Conservation (phyloP, 53 echinoderm and acorn worm genomes). For the Holothuria scabra region DNA sequence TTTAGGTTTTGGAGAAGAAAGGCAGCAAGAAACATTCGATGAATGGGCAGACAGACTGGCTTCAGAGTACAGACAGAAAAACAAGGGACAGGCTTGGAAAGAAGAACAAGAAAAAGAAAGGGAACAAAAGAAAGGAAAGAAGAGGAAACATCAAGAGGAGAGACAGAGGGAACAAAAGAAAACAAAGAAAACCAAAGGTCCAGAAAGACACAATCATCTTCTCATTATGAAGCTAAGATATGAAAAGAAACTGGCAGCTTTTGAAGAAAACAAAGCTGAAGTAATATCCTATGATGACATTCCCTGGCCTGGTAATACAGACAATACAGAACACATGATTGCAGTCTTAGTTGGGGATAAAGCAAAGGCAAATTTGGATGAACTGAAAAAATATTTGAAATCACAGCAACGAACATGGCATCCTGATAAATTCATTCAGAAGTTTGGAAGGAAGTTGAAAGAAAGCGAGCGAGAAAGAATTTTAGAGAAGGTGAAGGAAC, state of each 20-base stretch:
- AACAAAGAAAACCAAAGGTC: constrained; percentile 60
- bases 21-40: constrained; percentile 67
- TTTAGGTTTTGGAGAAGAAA: constrained; percentile 33
- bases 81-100: not conserved
- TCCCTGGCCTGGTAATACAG: constrained; percentile 78
- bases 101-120: constrained; percentile 58
- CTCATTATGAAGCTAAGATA: constrained; percentile 31
- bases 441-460: constrained; percentile 71
- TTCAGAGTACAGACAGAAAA: constrained; percentile 66
- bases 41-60: constrained; percentile 83
- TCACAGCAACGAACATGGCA: constrained; percentile 93
- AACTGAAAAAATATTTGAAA: constrained; percentile 73
- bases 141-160: constrained; percentile 47
- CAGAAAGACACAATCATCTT: constrained; percentile 64
- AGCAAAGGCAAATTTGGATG: constrained; percentile 54
- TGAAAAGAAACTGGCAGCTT: constrained; percentile 54
- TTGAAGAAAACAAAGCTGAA: constrained; percentile 55
- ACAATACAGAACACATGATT: constrained; percentile 69
- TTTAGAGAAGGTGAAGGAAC: constrained; percentile 78
- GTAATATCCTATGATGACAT: constrained; percentile 50
- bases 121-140: constrained; percentile 25
- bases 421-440: constrained; percentile 96
- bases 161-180: constrained; percentile 16
- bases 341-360: constrained; percentile 76
- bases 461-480: constrained; percentile 72